Base-by-base conservation (phyloP, 2,888 invertebrate species). In the Celastrina argiolus region DNA sequence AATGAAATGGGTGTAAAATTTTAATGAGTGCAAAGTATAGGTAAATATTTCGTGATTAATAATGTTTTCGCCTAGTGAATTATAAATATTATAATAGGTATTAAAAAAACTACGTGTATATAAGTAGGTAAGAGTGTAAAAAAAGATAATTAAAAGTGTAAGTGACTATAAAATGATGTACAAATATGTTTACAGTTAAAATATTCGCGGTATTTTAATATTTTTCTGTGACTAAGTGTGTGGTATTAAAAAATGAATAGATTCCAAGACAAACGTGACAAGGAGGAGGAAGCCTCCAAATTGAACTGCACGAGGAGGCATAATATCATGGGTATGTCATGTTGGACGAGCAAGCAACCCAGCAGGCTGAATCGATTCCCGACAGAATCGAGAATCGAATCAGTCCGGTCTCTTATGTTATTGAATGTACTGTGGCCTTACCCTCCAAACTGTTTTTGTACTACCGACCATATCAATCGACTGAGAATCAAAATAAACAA, bases 281-380 rank as follows among this genome's bases (percentile, higher is more conserved):
- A 77, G 72, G 88, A 86, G 56, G 85, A 84, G 64, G 84, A 83
- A 0, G 79, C 78, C 73, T 78, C 79, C 0, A 83, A 79, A 71
- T 85, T 83, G 8, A 88, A 89, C 69, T 90, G 89, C 72, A 89
- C 88, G 1, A 90, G 86, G 66, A 86, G 83, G 71, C 84, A 79
- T 64, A 89, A 88, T 81, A 75, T 86, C 70, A 76, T 91, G 81
- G 90, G 90, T 90, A 73, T 78, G 84, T 75, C 56, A 56, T 61
- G 5, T n/a, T 10, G 18, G 26, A 51, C 22, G 51, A 51, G 14
- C 51, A 12, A 12, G 2, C 12, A 22, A 3, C 4, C 51, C 22
- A n/a, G n/a, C n/a, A n/a, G n/a, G n/a, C n/a, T n/a, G n/a, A n/a
- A n/a, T n/a, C n/a, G n/a, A n/a, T n/a, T n/a, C n/a, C n/a, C n/a